These are phyloP conservation scores for Thymallus thymallus DNA, from an alignment of 2,113 vertebrate species.

Conservation along the genomic window DNA sequence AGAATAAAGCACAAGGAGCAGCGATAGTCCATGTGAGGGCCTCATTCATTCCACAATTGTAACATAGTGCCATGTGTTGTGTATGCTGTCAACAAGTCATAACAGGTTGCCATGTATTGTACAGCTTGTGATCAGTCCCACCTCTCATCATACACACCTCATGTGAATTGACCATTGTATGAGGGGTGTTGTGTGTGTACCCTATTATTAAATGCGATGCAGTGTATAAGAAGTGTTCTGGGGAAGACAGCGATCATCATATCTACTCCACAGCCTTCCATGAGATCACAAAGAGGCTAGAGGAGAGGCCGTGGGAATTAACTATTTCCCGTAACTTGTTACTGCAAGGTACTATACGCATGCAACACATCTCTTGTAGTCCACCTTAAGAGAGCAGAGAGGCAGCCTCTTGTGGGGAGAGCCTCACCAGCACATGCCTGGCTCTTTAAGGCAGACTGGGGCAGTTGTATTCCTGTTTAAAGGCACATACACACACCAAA, in stretches of 20 bases:
- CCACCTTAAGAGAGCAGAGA: constrained; percentile 76
- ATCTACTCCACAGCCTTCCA: constrained; percentile 24
- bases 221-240: too few species aligned
- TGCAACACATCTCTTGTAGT: constrained; percentile 57
- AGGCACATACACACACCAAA: constrained; percentile 58
- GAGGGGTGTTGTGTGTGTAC: too few species aligned
- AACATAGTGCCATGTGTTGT: too few species aligned
- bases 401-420: constrained; percentile 72
- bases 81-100: too few species aligned
- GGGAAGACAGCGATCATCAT: not conserved
- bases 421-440: constrained; percentile 74
- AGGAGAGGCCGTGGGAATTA: constrained; percentile 70
- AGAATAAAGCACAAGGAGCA: too few species aligned
- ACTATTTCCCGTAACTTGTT: constrained; percentile 59
- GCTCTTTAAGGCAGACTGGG: constrained; percentile 82
- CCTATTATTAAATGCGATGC: too few species aligned
- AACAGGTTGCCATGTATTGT: too few species aligned
- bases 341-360: constrained; percentile 31
- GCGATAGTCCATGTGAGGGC: too few species aligned
- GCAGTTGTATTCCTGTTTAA: constrained; percentile 71
- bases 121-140: too few species aligned
- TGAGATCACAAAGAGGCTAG: constrained; percentile 47
- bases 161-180: too few species aligned
- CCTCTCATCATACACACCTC: too few species aligned
- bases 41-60: too few species aligned